Percentiles rank a stretch among this genome's conserved stretches.
Evolutionary conservation across 2,113 vertebrate species (phyloP).

Genomic region (Rhabdomys dilectus): DNA sequence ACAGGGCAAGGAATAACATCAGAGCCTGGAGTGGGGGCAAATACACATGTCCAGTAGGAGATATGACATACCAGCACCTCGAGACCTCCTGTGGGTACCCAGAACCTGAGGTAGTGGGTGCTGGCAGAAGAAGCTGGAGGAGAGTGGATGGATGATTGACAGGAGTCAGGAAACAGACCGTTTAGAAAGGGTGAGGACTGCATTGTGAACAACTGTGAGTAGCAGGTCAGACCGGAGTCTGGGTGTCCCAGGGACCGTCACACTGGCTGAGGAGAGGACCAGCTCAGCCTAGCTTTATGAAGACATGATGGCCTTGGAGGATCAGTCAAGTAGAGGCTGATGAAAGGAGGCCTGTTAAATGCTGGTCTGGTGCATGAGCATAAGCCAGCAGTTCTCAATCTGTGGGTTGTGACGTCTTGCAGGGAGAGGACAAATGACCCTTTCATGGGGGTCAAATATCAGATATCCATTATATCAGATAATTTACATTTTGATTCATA

Average conservation of each 20-base stretch:
- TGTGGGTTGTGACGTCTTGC: background rate
- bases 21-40: background rate
- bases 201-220: background rate
- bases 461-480: background rate
- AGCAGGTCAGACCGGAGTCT: background rate
- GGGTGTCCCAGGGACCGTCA: background rate
- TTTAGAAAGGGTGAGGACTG: background rate
- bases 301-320: background rate
- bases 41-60: too few species aligned
- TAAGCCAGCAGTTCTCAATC: background rate
- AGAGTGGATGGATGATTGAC: background rate
- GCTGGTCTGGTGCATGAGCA: background rate
- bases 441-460: background rate
- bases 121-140: background rate
- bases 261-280: fast-evolving
- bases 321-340: background rate
- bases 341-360: background rate
- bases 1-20: background rate
- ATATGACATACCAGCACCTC: too few species aligned
- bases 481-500: background rate
- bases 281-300: background rate
- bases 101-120: background rate
- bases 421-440: too few species aligned
- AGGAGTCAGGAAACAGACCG: background rate
- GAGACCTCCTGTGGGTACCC: background rate